phyloP scores from a whole-genome alignment of 2,113 vertebrate genomes.

The Nipponia nippon region DNA sequence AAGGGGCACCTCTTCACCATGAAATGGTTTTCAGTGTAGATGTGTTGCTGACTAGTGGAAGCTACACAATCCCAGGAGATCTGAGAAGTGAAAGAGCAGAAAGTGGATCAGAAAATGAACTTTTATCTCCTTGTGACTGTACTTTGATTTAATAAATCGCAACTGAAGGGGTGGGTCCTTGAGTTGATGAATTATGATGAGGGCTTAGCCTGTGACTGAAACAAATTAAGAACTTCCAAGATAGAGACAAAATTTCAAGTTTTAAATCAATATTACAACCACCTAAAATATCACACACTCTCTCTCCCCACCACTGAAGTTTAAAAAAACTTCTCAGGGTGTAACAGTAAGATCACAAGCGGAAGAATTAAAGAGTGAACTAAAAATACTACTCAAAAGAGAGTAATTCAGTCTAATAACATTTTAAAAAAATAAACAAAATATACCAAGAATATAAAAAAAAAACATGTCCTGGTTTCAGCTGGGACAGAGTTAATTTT shows the following conservation, averaged over 20 bases:
- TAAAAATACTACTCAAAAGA: not conserved
- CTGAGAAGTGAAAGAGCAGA: not conserved
- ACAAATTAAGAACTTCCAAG: not conserved
- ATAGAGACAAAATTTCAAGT: not conserved
- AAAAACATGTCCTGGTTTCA: too few species aligned
- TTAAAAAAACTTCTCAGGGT: not conserved
- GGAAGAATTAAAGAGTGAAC: not conserved
- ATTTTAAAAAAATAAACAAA: not conserved
- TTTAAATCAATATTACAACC: not conserved
- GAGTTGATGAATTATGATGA: not conserved
- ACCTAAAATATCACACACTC: not conserved
- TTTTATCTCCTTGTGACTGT: not conserved
- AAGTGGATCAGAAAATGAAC: not conserved
- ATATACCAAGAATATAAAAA: not conserved
- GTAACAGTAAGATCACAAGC: not conserved
- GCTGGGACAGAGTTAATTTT: too few species aligned
- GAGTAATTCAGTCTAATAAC: not conserved
- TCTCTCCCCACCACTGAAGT: not conserved
- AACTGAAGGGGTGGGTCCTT: not conserved
- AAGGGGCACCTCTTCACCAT: not conserved
- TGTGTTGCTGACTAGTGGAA: not conserved
- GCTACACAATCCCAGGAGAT: not conserved
- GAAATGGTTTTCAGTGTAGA: not conserved
- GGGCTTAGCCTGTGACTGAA: not conserved
- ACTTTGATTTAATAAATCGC: not conserved